Evolutionary conservation across 1,140 invertebrate species (phyloP).

Genomic region (Meloidogyne floridensis): DNA sequence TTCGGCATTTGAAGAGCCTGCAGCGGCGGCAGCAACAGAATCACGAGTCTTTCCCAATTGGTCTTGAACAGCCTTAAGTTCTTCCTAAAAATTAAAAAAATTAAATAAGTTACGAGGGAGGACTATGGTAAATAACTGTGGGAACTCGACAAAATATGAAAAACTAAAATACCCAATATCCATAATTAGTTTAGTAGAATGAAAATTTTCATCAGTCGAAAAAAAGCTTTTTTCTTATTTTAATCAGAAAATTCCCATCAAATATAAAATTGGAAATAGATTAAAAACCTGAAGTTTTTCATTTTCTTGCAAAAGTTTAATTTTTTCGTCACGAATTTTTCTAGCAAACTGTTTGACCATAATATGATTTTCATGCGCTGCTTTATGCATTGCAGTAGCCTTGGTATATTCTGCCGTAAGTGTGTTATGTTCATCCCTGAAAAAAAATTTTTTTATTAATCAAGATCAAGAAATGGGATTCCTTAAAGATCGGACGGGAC

Average conservation of each 20-base stretch:
- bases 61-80: constrained; percentile 10
- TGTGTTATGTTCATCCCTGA: constrained; percentile 4
- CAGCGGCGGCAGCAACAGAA: not conserved
- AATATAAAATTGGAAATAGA: not conserved
- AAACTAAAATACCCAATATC: too few species aligned
- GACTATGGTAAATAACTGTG: too few species aligned
- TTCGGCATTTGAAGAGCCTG: not conserved
- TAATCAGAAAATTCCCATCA: too few species aligned
- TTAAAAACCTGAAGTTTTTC: constrained; percentile 5
- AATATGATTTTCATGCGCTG: not conserved
- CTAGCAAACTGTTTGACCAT: constrained; percentile 23
- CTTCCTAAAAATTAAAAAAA: not conserved
- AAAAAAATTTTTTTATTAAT: not conserved
- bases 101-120: too few species aligned
- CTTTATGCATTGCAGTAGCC: not conserved
- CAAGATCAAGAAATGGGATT: too few species aligned
- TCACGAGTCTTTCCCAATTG: constrained; percentile 5
- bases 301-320: constrained; percentile 10
- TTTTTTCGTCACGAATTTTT: constrained; percentile 24
- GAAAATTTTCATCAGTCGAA: too few species aligned
- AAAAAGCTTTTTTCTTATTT: not conserved
- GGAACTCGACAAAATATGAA: too few species aligned
- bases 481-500: too few species aligned
- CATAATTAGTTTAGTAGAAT: too few species aligned
- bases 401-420: not conserved